Conservation (phyloP, 1,140 invertebrate species). For the Anoplophora glabripennis region DNA sequence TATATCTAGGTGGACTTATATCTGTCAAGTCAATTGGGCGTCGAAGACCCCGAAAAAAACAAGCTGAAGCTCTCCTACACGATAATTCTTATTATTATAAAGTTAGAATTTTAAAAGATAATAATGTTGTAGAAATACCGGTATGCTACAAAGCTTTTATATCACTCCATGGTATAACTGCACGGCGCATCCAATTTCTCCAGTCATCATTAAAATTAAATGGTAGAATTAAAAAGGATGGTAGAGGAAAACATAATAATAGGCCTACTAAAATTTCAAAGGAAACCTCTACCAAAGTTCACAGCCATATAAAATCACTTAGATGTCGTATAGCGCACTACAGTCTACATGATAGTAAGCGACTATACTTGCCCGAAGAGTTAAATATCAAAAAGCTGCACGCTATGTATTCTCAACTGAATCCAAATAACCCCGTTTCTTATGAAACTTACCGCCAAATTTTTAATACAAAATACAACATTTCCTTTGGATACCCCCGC, state of each 20-base stretch:
- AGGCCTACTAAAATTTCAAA: background rate
- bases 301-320: slow-evolving; percentile 9
- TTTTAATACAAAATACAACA: slow-evolving; percentile 19
- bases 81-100: background rate
- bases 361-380: no score
- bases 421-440: background rate
- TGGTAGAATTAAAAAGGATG: background rate
- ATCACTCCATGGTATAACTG: background rate
- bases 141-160: background rate
- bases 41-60: background rate
- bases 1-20: background rate
- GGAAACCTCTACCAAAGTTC: background rate
- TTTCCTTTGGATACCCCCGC: slow-evolving; percentile 24
- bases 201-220: background rate
- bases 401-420: background rate
- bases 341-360: no score
- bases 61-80: background rate
- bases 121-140: no score
- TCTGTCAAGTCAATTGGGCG: background rate
- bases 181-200: background rate
- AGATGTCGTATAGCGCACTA: slow-evolving; percentile 14
- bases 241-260: background rate
- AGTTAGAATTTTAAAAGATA: no score
- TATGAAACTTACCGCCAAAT: slow-evolving; percentile 19
- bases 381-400: slow-evolving; percentile 24